Percentiles rank a stretch among this genome's conserved stretches.
Evolutionary conservation across 2,888 invertebrate genomes (phyloP).

Genomic region (Lasioglossum malachurum): DNA sequence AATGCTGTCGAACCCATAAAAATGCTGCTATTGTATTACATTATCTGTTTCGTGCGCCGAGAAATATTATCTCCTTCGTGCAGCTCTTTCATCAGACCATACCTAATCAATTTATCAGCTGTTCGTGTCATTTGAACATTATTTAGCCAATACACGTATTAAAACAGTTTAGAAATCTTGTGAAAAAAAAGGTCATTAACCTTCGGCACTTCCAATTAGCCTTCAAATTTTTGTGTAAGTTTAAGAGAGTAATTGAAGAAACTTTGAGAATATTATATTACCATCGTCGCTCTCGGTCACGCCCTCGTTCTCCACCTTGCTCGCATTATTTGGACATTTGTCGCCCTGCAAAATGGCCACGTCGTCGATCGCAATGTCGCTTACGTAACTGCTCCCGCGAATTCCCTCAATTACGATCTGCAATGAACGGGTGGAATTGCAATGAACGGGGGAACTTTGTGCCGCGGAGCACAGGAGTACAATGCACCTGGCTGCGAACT

Average conservation of each 20-base stretch:
- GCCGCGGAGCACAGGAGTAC: not conserved
- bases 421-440: not conserved
- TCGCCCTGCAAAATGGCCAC: constrained; percentile 88
- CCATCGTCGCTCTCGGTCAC: constrained; percentile 69
- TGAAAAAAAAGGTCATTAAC: not conserved
- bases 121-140: not conserved
- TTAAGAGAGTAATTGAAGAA: too few relatives aligned
- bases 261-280: constrained; percentile 42
- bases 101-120: not conserved
- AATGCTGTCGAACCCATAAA: not conserved
- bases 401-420: constrained; percentile 92
- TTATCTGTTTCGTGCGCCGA: not conserved
- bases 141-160: not conserved
- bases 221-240: too few relatives aligned
- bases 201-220: not conserved
- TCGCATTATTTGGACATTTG: constrained; percentile 84
- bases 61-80: not conserved
- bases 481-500: not conserved
- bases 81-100: not conserved
- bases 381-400: constrained; percentile 88
- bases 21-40: not conserved
- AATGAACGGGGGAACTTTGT: not conserved
- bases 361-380: constrained; percentile 94
- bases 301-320: constrained; percentile 55
- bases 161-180: not conserved